Conservation (phyloP, 2,888 invertebrate species). For the Argyresthia goedartella region DNA sequence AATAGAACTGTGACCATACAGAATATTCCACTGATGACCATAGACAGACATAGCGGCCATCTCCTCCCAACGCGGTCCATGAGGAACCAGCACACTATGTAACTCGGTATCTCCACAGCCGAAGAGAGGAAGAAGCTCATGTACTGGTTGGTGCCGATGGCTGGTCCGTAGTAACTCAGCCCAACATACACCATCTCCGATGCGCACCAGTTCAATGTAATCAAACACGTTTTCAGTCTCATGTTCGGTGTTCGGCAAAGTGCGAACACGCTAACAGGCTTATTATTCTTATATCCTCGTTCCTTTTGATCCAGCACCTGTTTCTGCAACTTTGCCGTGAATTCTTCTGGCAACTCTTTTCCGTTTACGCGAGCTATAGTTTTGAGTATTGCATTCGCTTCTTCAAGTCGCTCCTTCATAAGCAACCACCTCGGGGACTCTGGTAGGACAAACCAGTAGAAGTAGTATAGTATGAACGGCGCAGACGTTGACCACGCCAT, state of each 20-base stretch:
- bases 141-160: constrained; percentile 89
- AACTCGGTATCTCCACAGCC: constrained; percentile 90
- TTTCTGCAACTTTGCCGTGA: constrained; percentile 79
- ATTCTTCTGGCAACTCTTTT: constrained; percentile 79
- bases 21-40: constrained; percentile 87
- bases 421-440: constrained; percentile 95
- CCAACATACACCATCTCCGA: constrained; percentile 95
- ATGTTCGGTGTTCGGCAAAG: constrained; percentile 89
- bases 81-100: constrained; percentile 87
- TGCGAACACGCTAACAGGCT: constrained; percentile 69
- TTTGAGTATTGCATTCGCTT: constrained; percentile 84
- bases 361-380: constrained; percentile 83
- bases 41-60: constrained; percentile 89
- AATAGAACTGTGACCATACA: constrained; percentile 88
- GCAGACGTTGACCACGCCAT: constrained; percentile 85
- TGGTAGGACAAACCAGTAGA: constrained; percentile 89
- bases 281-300: constrained; percentile 49
- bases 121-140: constrained; percentile 90
- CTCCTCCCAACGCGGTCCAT: constrained; percentile 91
- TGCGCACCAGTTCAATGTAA: constrained; percentile 92
- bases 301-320: constrained; percentile 76
- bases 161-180: constrained; percentile 91
- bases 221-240: constrained; percentile 87
- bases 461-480: constrained; percentile 87
- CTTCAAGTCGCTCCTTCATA: constrained; percentile 83